These are phyloP conservation scores for Vollenhovia emeryi DNA, from an alignment of 1,140 invertebrate species.

Conservation along the genomic window DNA sequence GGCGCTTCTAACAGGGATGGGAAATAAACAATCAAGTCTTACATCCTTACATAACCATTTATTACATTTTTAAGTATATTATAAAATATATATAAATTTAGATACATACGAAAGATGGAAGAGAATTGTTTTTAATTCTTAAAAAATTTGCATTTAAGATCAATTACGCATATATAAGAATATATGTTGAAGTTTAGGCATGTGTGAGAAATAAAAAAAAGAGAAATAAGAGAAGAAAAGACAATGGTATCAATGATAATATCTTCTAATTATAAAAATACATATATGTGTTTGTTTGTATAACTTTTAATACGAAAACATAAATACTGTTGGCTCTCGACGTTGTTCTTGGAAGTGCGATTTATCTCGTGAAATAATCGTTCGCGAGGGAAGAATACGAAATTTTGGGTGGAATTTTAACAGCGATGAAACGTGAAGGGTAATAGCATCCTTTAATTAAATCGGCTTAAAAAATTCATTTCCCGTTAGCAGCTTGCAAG, in stretches of 20 bases:
- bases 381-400: conserved; percentile 1
- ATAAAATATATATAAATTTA: conserved; percentile 8
- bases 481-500: not conserved
- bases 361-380: not conserved
- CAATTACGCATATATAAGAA: not conserved
- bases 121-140: not conserved
- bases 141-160: not conserved
- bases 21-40: not conserved
- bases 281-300: not conserved
- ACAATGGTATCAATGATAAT: conserved; percentile 1
- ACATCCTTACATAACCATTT: no score
- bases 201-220: not conserved
- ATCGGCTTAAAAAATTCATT: conserved; percentile 52
- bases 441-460: conserved; percentile 52
- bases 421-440: conserved; percentile 17
- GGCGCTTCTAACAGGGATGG: not conserved
- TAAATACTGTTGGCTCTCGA: not conserved
- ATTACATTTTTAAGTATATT: not conserved
- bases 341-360: not conserved
- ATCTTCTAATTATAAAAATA: not conserved
- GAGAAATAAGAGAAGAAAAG: not conserved
- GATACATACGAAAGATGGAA: not conserved
- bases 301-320: not conserved
- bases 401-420: conserved; percentile 42
- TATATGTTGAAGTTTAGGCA: not conserved